A percentile compares a stretch with the other conserved stretches of the same genome.
phyloP scores from a whole-genome alignment of 2,888 invertebrate species.

The Ophion ventricosus region DNA sequence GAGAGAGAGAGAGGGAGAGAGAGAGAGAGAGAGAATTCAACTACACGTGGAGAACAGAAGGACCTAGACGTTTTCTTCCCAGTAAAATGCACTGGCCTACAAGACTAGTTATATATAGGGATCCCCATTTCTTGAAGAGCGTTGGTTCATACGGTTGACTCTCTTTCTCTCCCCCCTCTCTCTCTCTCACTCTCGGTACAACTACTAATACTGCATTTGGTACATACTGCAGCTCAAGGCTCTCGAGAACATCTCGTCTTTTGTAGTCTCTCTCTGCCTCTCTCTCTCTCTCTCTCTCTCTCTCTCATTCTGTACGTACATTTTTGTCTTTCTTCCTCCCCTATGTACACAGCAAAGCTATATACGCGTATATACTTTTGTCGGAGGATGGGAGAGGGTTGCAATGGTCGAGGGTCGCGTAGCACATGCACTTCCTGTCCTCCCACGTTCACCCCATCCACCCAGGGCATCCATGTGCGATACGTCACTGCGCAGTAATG shows the following conservation, averaged over 20 bases:
- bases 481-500: conserved; percentile 15
- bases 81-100: conserved; percentile 45
- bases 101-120: conserved; percentile 19
- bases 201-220: conserved; percentile 22
- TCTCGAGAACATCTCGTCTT: conserved; percentile 59
- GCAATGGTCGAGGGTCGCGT: conserved; percentile 41
- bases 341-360: not conserved
- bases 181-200: conserved; percentile 13
- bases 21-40: conserved; percentile 5
- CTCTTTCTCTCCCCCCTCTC: not conserved
- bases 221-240: conserved; percentile 47
- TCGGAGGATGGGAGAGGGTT: conserved; percentile 33
- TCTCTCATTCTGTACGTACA: conserved; percentile 1
- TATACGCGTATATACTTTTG: conserved; percentile 12
- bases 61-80: conserved; percentile 39
- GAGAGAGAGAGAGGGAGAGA: conserved; percentile 7
- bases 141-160: conserved; percentile 55
- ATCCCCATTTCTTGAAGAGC: conserved; percentile 57
- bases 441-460: not conserved
- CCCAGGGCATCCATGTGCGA: not conserved
- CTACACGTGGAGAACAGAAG: conserved; percentile 21
- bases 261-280: conserved; percentile 41
- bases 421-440: conserved; percentile 27
- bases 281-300: conserved; percentile 9
- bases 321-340: conserved; percentile 9